A percentile compares a stretch with the other conserved stretches of the same genome.
phyloP scores from a whole-genome alignment of 2,113 vertebrate genomes.

The Delphinapterus leucas region DNA sequence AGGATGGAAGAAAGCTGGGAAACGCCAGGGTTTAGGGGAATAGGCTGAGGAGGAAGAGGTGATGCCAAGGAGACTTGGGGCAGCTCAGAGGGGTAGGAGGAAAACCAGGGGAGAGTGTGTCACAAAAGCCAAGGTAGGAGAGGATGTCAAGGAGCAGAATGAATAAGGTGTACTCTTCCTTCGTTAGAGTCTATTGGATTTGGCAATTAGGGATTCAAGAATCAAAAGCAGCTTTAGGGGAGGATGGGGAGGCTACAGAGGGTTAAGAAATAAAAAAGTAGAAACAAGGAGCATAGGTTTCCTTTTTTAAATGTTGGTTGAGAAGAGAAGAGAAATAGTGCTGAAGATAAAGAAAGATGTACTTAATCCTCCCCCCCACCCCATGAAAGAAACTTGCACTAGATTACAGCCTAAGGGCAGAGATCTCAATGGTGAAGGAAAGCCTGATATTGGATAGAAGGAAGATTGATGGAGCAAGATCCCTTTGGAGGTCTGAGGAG shows the following conservation, averaged over 20 bases:
- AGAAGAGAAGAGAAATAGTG: background rate
- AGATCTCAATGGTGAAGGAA: background rate
- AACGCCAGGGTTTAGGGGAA: background rate
- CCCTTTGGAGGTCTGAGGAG: background rate
- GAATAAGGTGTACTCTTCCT: background rate
- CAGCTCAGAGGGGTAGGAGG: background rate
- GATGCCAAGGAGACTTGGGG: background rate
- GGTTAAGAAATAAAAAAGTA: slow-evolving; percentile 2
- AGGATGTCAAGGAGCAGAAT: background rate
- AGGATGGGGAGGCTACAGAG: background rate
- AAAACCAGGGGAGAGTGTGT: background rate
- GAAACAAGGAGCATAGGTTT: background rate
- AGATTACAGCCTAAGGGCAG: background rate
- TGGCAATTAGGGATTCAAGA: background rate
- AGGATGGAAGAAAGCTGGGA: background rate
- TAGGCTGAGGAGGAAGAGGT: background rate
- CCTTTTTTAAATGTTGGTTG: background rate
- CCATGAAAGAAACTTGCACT: background rate
- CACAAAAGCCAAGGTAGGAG: background rate
- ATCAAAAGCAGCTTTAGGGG: background rate
- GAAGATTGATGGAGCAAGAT: background rate
- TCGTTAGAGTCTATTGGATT: background rate
- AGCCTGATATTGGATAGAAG: background rate
- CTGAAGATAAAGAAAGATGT: background rate
- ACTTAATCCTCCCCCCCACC: background rate